These are phyloP conservation scores for Synanthedon formicaeformis DNA, from an alignment of 2,888 invertebrate genomes.

Conservation along the genomic window DNA sequence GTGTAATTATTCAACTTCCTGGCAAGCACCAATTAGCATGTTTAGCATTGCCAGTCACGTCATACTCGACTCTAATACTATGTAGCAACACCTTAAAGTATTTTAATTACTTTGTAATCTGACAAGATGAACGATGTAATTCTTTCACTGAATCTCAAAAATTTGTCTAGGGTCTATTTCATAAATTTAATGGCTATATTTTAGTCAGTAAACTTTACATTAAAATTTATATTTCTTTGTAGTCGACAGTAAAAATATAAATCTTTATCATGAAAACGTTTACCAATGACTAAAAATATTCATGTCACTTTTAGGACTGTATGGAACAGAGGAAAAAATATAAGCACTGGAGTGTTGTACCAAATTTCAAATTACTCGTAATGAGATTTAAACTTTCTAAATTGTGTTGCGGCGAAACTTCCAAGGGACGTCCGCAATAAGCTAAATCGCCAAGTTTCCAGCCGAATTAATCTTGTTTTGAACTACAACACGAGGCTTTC, in stretches of 20 bases:
- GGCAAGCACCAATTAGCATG: conserved; percentile 14
- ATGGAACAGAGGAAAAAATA: no score
- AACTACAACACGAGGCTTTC: conserved; percentile 2
- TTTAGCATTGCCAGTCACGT: conserved; percentile 10
- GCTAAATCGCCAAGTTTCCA: conserved; percentile 32
- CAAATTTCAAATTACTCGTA: conserved; percentile 2
- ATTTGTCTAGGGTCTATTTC: no score
- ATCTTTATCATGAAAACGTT: no score
- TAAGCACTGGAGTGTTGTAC: no score
- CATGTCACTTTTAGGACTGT: no score
- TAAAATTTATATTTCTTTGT: no score
- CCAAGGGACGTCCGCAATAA: conserved; percentile 35
- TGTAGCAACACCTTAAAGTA: no score
- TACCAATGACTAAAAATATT: no score
- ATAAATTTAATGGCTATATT: background rate
- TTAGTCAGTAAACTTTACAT: background rate
- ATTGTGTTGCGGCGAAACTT: conserved; percentile 48
- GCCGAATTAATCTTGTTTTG: conserved; percentile 10
- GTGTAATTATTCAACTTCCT: conserved; percentile 9
- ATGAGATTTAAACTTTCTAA: conserved; percentile 21
- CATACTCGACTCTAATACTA: background rate
- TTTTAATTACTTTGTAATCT: no score
- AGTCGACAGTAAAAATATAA: no score
- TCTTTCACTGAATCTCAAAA: no score
- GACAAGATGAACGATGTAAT: no score